Percentiles rank a stretch among this genome's conserved stretches.
phyloP scores from a whole-genome alignment of 1,140 invertebrate genomes.

The Bradysia coprophila region DNA sequence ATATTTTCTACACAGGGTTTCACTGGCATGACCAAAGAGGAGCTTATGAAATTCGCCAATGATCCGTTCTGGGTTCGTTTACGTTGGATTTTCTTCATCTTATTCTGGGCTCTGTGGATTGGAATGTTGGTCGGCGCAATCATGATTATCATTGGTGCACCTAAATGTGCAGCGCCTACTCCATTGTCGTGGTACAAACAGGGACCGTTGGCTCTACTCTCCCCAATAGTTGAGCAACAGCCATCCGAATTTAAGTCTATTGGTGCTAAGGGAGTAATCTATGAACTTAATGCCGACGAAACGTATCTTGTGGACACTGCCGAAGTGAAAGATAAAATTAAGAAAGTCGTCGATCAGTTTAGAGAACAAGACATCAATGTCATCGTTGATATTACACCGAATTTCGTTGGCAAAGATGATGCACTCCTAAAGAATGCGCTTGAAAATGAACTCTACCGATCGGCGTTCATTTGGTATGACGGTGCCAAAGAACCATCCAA shows the following conservation, averaged over 20 bases:
- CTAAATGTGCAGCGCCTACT: slow-evolving; percentile 54
- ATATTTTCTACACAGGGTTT: too few relatives aligned
- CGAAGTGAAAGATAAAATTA: slow-evolving; percentile 14
- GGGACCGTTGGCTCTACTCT: slow-evolving; percentile 16
- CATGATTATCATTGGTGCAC: slow-evolving; percentile 62
- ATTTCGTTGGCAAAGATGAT: slow-evolving; percentile 25
- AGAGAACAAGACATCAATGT: slow-evolving; percentile 9
- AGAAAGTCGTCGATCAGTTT: slow-evolving; percentile 9
- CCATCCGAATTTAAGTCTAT: slow-evolving; percentile 10
- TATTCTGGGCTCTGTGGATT: slow-evolving; percentile 74
- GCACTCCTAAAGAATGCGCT: slow-evolving; percentile 15
- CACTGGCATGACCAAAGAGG: slow-evolving; percentile 74
- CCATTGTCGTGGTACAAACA: slow-evolving; percentile 37
- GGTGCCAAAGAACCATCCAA: slow-evolving; percentile 39
- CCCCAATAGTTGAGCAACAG: too few relatives aligned
- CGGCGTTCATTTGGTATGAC: slow-evolving; percentile 15
- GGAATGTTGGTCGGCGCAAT: slow-evolving; percentile 71
- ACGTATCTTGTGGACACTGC: slow-evolving; percentile 15
- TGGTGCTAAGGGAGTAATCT: slow-evolving; percentile 16
- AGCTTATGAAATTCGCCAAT: slow-evolving; percentile 78
- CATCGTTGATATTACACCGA: slow-evolving; percentile 30
- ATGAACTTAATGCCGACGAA: slow-evolving; percentile 13
- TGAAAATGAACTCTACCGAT: slow-evolving; percentile 15
- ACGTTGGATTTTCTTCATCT: slow-evolving; percentile 64
- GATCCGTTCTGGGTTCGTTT: slow-evolving; percentile 82